Conservation (phyloP, 2,113 vertebrate genomes). For the Zeus faber region DNA sequence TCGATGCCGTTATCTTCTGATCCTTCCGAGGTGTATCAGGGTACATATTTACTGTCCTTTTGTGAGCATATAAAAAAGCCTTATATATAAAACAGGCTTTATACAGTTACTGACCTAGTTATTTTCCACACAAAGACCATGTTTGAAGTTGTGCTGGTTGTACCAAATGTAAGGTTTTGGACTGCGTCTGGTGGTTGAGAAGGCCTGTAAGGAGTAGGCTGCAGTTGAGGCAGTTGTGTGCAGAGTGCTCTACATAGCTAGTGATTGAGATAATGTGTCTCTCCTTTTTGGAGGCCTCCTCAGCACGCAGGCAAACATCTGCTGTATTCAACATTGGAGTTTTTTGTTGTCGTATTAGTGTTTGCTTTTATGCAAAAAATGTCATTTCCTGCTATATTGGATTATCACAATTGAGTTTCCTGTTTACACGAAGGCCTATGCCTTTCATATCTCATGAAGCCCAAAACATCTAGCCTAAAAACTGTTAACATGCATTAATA, state of each 20-base stretch:
- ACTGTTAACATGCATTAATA: not conserved
- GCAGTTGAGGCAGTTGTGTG: slow-evolving; percentile 18
- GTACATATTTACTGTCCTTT: not conserved
- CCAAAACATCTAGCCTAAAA: not conserved
- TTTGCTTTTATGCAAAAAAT: slow-evolving; percentile 34
- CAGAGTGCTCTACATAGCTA: slow-evolving; percentile 53
- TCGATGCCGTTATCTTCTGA: slow-evolving; percentile 17
- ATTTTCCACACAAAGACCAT: too few relatives aligned
- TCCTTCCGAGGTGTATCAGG: slow-evolving; percentile 9
- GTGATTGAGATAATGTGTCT: slow-evolving; percentile 70
- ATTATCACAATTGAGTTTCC: slow-evolving; percentile 22
- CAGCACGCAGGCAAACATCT: slow-evolving; percentile 61
- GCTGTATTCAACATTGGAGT: slow-evolving; percentile 42
- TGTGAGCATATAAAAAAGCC: not conserved
- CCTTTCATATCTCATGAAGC: not conserved
- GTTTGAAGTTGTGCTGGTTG: too few relatives aligned
- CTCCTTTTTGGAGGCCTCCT: slow-evolving; percentile 69
- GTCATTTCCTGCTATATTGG: slow-evolving; percentile 26
- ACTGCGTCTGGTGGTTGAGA: too few relatives aligned
- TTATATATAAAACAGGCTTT: not conserved
- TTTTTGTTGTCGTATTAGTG: slow-evolving; percentile 42
- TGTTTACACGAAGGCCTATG: not conserved
- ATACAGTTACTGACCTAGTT: too few relatives aligned
- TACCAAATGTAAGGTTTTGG: too few relatives aligned
- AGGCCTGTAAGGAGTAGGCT: too few relatives aligned